A percentile compares a stretch with the other conserved stretches of the same genome.
phyloP scores from a whole-genome alignment of 2,797 vertebrate genomes.

The Danio kyathit region DNA sequence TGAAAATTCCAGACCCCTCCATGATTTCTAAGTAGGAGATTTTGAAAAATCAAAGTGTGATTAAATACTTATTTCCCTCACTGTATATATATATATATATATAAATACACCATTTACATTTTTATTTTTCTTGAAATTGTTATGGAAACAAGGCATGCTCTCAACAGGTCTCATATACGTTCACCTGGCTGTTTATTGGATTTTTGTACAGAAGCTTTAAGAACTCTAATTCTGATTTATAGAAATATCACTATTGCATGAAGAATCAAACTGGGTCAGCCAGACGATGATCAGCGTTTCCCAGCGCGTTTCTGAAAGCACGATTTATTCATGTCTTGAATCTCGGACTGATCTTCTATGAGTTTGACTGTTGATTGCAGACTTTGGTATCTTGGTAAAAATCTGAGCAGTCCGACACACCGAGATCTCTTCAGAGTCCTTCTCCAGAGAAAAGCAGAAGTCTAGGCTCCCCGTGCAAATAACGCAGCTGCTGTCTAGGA shows the following conservation, averaged over 20 bases:
- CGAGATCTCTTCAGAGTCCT: not conserved
- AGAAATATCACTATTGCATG: conserved; percentile 23
- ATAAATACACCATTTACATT: no score
- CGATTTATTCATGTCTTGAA: conserved; percentile 32
- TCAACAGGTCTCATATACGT: not conserved
- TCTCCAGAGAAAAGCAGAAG: not conserved
- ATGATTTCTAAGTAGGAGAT: no score
- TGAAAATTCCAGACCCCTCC: no score
- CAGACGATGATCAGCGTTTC: conserved; percentile 7
- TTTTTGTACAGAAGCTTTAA: not conserved
- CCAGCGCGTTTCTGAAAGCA: conserved; percentile 10
- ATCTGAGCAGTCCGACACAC: not conserved
- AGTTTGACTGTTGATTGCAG: conserved; percentile 2
- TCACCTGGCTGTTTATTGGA: not conserved
- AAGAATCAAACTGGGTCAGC: conserved; percentile 34
- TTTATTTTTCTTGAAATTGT: no score
- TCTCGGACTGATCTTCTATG: conserved; percentile 1
- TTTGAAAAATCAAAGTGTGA: no score
- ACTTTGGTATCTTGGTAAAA: not conserved
- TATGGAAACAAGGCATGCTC: not conserved
- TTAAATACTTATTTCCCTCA: no score
- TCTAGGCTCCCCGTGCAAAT: not conserved
- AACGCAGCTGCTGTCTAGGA: not conserved
- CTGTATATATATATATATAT: no score
- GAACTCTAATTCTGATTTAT: not conserved